Percentiles rank a stretch among this genome's conserved stretches.
Evolutionary conservation across 1,140 invertebrate genomes (phyloP).

Genomic region (Drosophila prosaltans): DNA sequence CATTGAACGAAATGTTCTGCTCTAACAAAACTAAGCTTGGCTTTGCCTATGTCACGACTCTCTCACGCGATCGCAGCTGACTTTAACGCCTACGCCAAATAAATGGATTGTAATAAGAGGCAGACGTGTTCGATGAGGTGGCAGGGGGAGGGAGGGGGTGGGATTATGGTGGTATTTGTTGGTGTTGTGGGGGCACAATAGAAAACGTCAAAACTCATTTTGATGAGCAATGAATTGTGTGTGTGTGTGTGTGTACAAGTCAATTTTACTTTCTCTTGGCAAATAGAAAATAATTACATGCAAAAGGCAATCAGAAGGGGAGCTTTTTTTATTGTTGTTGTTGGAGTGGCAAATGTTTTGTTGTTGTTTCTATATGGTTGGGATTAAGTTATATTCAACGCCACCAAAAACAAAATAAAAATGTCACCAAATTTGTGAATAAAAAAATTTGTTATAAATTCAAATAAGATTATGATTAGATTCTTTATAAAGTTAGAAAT

Average conservation of each 20-base stretch:
- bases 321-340: constrained; percentile 29
- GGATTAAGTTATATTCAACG: background rate
- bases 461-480: background rate
- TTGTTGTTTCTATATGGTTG: background rate
- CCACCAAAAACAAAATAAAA: background rate
- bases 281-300: constrained; percentile 75
- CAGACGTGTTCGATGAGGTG: constrained; percentile 14
- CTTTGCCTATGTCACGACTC: constrained; percentile 24
- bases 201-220: constrained; percentile 71
- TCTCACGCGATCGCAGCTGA: constrained; percentile 40
- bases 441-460: no score
- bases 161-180: background rate
- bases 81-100: constrained; percentile 62
- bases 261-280: constrained; percentile 73
- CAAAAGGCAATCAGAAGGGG: constrained; percentile 52
- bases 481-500: no score
- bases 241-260: constrained; percentile 18
- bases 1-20: constrained; percentile 23
- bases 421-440: background rate
- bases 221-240: constrained; percentile 67
- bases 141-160: constrained; percentile 1
- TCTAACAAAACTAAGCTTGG: constrained; percentile 25
- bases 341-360: background rate
- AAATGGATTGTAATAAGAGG: constrained; percentile 11
- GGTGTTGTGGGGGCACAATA: constrained; percentile 44